These are phyloP conservation scores for Pterophyllum scalare DNA, from an alignment of 2,113 vertebrate species.

Conservation along the genomic window DNA sequence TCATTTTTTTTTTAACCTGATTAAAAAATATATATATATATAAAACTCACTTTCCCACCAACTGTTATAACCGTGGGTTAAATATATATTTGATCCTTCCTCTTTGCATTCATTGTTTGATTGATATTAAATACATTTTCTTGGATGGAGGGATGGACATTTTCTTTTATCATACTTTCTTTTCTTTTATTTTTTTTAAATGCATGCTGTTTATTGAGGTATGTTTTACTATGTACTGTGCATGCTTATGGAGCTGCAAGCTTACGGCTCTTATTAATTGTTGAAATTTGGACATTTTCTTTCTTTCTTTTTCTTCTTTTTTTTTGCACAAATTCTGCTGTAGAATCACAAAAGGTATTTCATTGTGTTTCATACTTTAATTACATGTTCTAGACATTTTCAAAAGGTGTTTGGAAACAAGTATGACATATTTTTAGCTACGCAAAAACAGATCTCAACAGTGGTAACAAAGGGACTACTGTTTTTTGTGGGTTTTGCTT, in stretches of 20 bases:
- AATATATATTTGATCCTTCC: slow-evolving; percentile 21
- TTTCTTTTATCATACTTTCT: neutral
- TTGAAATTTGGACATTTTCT: slow-evolving; percentile 5
- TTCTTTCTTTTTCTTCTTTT: slow-evolving; percentile 9
- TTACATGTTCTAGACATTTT: slow-evolving; percentile 32
- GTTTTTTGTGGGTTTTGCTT: neutral
- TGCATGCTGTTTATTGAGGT: slow-evolving; percentile 59
- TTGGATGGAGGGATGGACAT: neutral
- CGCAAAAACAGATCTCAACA: neutral
- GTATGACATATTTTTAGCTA: neutral
- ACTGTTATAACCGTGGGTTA: slow-evolving; percentile 30
- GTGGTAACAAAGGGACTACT: neutral
- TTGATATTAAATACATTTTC: slow-evolving; percentile 10
- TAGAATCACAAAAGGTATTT: slow-evolving; percentile 29
- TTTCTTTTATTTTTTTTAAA: slow-evolving; percentile 12
- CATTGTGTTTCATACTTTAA: neutral
- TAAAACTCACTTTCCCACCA: slow-evolving; percentile 33
- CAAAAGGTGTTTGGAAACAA: slow-evolving; percentile 16
- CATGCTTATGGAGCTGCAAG: slow-evolving; percentile 27
- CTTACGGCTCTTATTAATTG: neutral
- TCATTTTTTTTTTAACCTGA: slow-evolving; percentile 15
- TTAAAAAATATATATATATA: neutral
- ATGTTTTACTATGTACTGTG: slow-evolving; percentile 40
- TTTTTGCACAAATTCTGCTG: slow-evolving; percentile 49
- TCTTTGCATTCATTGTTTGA: slow-evolving; percentile 29